These are phyloP conservation scores for Phataginus tricuspis DNA, from an alignment of 2,797 vertebrate species.

Conservation along the genomic window DNA sequence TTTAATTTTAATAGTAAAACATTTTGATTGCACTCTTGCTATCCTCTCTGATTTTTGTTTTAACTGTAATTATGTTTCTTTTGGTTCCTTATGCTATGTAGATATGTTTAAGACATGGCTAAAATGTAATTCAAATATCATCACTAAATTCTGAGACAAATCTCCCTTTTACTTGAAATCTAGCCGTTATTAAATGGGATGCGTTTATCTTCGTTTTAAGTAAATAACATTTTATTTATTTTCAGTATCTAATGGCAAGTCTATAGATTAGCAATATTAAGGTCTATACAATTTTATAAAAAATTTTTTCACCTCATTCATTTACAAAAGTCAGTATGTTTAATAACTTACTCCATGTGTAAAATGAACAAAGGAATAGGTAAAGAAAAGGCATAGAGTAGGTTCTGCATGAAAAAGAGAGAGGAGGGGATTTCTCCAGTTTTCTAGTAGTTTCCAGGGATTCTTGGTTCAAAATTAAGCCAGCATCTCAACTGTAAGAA, in stretches of 20 bases:
- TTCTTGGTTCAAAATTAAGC: constrained; percentile 16
- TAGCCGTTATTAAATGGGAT: background rate
- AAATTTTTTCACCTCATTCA: background rate
- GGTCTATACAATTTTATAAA: background rate
- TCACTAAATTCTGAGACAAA: constrained; percentile 1
- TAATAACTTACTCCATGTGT: background rate
- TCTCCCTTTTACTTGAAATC: background rate
- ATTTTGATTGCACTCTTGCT: no score
- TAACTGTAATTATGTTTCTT: no score
- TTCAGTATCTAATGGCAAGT: background rate
- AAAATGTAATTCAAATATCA: background rate
- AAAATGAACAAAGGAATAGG: background rate
- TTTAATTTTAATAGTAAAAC: no score
- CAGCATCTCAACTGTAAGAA: background rate
- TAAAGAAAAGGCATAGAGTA: background rate
- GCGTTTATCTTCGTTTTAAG: background rate
- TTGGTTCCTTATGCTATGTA: background rate
- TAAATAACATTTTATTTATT: background rate
- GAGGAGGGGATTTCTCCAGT: background rate
- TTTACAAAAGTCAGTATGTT: background rate
- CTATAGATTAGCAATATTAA: constrained; percentile 35
- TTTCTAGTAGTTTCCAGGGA: background rate
- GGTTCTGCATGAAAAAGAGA: background rate
- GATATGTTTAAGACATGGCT: constrained; percentile 10
- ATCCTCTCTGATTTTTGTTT: no score